These are phyloP conservation scores for Ectemnius cavifrons DNA, from an alignment of 2,888 invertebrate species.

Conservation along the genomic window DNA sequence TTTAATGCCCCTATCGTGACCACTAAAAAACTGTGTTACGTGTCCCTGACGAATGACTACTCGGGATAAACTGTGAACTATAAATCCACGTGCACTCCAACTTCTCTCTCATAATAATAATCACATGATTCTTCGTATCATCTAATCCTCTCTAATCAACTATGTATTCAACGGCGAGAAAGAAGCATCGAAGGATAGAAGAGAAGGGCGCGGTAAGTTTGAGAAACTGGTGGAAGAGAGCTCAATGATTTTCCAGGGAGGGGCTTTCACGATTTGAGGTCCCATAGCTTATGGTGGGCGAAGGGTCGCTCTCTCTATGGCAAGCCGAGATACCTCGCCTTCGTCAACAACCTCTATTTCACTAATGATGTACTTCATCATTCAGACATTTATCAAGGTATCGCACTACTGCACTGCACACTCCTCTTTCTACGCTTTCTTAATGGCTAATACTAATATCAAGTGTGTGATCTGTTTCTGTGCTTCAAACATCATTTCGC, in stretches of 20 bases:
- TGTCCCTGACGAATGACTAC: slow-evolving; percentile 10
- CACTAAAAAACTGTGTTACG: slow-evolving; percentile 5
- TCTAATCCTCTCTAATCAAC: too few species aligned
- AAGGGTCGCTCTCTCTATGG: slow-evolving; percentile 69
- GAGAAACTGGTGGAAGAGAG: slow-evolving; percentile 49
- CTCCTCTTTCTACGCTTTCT: slow-evolving; percentile 39
- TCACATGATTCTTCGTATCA: too few species aligned
- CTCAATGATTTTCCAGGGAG: slow-evolving; percentile 70
- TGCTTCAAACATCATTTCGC: too few species aligned
- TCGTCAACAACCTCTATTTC: slow-evolving; percentile 75
- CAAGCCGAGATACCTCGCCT: slow-evolving; percentile 71
- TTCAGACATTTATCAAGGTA: slow-evolving; percentile 73
- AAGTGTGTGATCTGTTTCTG: too few species aligned
- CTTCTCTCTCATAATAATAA: too few species aligned
- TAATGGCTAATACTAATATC: slow-evolving; percentile 44
- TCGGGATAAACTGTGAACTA: background rate
- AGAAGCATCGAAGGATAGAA: slow-evolving; percentile 13
- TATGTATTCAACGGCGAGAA: too few species aligned
- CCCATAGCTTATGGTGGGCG: slow-evolving; percentile 75
- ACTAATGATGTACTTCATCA: slow-evolving; percentile 73
- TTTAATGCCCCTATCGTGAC: background rate
- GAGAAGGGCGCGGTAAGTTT: slow-evolving; percentile 32
- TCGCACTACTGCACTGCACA: slow-evolving; percentile 52
- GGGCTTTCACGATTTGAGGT: slow-evolving; percentile 72
- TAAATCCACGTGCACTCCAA: slow-evolving; percentile 8